phyloP scores from a whole-genome alignment of 2,888 invertebrate species.

The Meiosimyza decipiens region DNA sequence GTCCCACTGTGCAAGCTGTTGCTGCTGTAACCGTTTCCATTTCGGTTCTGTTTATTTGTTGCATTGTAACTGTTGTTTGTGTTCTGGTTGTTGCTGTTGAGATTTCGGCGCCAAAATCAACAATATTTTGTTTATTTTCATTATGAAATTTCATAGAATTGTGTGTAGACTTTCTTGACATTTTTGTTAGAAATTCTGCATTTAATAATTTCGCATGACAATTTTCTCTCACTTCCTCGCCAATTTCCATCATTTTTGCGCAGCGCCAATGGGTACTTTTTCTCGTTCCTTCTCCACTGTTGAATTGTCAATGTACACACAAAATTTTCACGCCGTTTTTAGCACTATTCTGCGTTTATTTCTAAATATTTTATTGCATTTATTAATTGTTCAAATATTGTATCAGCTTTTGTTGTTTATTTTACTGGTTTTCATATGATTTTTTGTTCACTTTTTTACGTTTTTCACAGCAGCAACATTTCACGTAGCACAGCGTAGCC shows the following conservation, averaged over 20 bases:
- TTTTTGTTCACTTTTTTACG: slow-evolving; percentile 43
- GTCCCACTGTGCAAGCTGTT: slow-evolving; percentile 41
- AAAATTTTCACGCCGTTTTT: slow-evolving; percentile 14
- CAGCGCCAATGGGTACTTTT: slow-evolving; percentile 20
- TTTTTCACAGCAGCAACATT: slow-evolving; percentile 27
- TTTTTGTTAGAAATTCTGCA: slow-evolving; percentile 9
- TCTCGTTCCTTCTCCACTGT: slow-evolving; percentile 16
- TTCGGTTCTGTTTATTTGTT: slow-evolving; percentile 41
- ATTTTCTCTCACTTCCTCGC: slow-evolving; percentile 29
- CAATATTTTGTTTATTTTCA: slow-evolving; percentile 47
- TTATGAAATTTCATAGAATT: slow-evolving; percentile 26
- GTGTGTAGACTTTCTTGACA: background rate
- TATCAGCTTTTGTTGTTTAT: slow-evolving; percentile 28
- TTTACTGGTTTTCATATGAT: slow-evolving; percentile 42
- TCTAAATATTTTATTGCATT: slow-evolving; percentile 19
- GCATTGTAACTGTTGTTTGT: slow-evolving; percentile 35
- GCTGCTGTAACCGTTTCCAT: slow-evolving; percentile 42
- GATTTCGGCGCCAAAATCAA: slow-evolving; percentile 63
- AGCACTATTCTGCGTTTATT: background rate
- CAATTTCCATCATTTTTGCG: slow-evolving; percentile 34
- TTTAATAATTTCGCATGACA: slow-evolving; percentile 1
- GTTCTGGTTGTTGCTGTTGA: slow-evolving; percentile 45
- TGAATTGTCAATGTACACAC: slow-evolving; percentile 20
- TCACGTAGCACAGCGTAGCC: slow-evolving; percentile 15
- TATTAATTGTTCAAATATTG: slow-evolving; percentile 41